Percentiles rank a stretch among this genome's conserved stretches.
These are phyloP conservation scores for Alentia gelatinosa DNA, from an alignment of 2,888 invertebrate species.

Conservation along the genomic window DNA sequence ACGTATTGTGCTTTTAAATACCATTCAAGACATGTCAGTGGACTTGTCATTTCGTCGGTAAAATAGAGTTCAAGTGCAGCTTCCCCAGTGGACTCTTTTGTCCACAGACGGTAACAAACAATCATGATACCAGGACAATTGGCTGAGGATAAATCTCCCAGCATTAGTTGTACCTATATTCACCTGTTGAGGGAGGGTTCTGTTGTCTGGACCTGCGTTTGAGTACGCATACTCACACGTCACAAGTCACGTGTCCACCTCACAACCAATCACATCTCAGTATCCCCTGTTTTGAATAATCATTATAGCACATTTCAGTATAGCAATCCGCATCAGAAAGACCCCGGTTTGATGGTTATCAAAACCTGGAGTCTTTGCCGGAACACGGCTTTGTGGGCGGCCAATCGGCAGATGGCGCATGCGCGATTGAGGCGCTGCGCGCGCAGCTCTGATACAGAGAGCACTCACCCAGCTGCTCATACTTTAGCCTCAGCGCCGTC, in stretches of 20 bases:
- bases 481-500: slow-evolving; percentile 55
- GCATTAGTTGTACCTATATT: no score
- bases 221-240: no score
- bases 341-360: not conserved
- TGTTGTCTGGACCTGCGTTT: no score
- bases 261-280: no score
- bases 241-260: no score
- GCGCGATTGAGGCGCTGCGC: not conserved
- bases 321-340: not conserved
- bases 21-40: slow-evolving; percentile 27
- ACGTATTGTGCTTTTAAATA: not conserved
- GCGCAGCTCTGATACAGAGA: not conserved
- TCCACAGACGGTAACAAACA: no score
- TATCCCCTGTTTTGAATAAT: not conserved
- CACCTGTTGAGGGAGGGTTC: no score
- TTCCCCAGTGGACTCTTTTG: not conserved
- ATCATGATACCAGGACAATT: no score
- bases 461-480: not conserved
- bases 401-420: not conserved
- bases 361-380: not conserved
- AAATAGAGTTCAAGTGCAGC: slow-evolving; percentile 37
- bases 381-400: not conserved
- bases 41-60: slow-evolving; percentile 19
- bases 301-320: not conserved
- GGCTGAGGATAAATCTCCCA: no score